These are phyloP conservation scores for Phytoseiulus persimilis DNA, from an alignment of 2,888 invertebrate species.

Conservation along the genomic window DNA sequence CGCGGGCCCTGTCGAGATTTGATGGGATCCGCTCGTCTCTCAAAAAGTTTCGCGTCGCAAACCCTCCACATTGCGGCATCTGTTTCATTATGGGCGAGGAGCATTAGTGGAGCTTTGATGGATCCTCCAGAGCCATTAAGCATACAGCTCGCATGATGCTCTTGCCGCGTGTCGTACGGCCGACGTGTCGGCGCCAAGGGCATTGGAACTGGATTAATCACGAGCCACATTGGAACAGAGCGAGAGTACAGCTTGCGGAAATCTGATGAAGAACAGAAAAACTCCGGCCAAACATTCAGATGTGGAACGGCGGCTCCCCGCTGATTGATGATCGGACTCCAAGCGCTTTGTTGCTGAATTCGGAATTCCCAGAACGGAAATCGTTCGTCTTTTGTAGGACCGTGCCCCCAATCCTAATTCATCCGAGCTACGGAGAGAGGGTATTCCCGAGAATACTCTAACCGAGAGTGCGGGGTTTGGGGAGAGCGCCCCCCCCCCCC, in stretches of 20 bases:
- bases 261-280: not conserved
- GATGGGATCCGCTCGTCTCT: not conserved
- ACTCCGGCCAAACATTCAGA: not conserved
- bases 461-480: not conserved
- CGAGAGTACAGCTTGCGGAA: not conserved
- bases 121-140: not conserved
- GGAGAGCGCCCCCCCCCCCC: not conserved
- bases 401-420: too few species aligned
- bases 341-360: not conserved
- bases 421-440: too few species aligned
- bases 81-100: not conserved
- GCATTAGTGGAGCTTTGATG: not conserved
- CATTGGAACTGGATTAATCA: not conserved
- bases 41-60: not conserved
- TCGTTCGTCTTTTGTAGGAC: not conserved
- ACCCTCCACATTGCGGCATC: not conserved
- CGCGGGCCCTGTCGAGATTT: not conserved
- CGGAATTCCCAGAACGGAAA: not conserved
- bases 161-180: not conserved
- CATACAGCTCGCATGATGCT: not conserved
- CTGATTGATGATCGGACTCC: not conserved
- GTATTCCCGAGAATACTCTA: not conserved
- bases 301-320: not conserved
- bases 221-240: not conserved
- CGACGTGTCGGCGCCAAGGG: not conserved